Evolutionary conservation across 2,113 vertebrate genomes (phyloP), one percentile per base, ranked within the genome.

Genomic region (Chitala chitala): DNA sequence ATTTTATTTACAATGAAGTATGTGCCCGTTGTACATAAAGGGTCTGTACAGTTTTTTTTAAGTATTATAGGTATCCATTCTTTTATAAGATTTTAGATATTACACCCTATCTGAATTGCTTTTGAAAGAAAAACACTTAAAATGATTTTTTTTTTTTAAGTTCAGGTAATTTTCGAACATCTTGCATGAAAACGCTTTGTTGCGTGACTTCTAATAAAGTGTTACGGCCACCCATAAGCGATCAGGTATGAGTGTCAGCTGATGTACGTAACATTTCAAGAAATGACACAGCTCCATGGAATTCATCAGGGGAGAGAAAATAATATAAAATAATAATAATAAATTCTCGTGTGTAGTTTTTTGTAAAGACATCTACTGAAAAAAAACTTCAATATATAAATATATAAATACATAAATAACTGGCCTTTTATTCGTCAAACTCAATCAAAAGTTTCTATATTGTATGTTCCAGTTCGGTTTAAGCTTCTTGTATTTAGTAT

Each of bases 1-100:
- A 69, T 17, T 53, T 69, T 69, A 69, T 69, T 69, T 69, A 69
- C 68, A 69, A 17, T 69, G 68, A 31, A 46, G 50, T 51, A 69
- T 53, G 40, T 53, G 26, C 33, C 24, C 53, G 46, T 46, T 51
- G 68, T 69, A 69, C 68, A 69, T 69, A 69, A 51, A 53, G 46
- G 36, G 48, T 51, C 46, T 50, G 33, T 69, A 69, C 68, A 53
- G n/a, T 50, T 33, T 53, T 66, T 33, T 59, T 61, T 61, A 31
- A 61, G 9, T n/a, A 69, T 69, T 17, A 36, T 31, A n/a, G 50
- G 15, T 44, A 44, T 66, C 64, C 13, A 38, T 63, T 63, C 59
- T 63, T 66, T 36, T 10, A 22, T 15, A 36, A 66, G 64, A 66
- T 22, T 29, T 36, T 63, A 29, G 59, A 33, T 42, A 51, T 51